Evolutionary conservation across 2,888 invertebrate genomes (phyloP), one percentile per base, ranked within the genome.

Genomic region (Ormyrus thymus): DNA sequence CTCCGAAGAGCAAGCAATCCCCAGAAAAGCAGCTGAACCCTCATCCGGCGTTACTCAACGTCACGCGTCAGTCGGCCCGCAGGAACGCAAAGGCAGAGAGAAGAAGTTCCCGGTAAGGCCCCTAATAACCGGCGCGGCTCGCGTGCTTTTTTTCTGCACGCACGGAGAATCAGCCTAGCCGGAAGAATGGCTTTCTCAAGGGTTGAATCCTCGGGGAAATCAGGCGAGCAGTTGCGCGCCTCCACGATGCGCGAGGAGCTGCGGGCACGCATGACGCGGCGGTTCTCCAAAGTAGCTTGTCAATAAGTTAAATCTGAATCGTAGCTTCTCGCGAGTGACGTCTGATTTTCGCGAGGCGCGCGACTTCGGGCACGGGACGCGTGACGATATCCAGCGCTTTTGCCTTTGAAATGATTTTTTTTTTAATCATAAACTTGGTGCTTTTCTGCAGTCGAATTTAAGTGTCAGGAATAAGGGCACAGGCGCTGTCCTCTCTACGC

Each of bases 221-320:
- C 90, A 89, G 85, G 84, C 10, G 64, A 88, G 86, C 87, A 87
- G 87, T 84, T 29, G 29, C 29, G 86, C 86, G 87, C 86, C 88
- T 86, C 81, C 82, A 86, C 87, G 86, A 88, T 86, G 85, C 84
- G 81, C 29, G 29, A 29, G 64, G 46, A 53, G 86, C 84, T 79
- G 29, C 29, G 29, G 79, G 81, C 85, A 84, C 84, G 84, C 84
- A 84, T 29, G 29, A 29, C 29, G 29, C 29, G 29, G 4, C 29
- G 29, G 86, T 86, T 86, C 87, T 88, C 86, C 87, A 88, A 88
- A 89, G 89, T 88, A 88, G 87, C 89, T 89, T 89, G 89, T 89
- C 89, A 89, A 89, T 90, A 89, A 89, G 86, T 89, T 89, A 89
- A 90, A 89, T 90, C 89, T 89, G 89, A 89, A 89, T 89, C 88